Percentiles rank a stretch among this genome's conserved stretches.
Evolutionary conservation across 23 tunicate species (phyloP).

Genomic region (Halocynthia roretzi): DNA sequence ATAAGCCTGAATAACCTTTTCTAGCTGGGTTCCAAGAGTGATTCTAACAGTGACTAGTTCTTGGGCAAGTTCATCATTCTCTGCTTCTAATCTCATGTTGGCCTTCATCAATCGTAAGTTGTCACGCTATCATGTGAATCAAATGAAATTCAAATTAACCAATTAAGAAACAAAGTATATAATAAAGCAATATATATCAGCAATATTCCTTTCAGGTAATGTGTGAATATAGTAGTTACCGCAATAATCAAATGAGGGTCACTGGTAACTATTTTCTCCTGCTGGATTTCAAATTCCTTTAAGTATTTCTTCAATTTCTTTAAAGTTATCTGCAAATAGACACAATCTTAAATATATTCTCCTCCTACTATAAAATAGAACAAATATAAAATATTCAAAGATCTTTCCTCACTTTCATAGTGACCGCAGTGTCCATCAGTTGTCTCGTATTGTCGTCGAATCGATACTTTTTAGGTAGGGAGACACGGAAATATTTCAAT

Average conservation of each 20-base stretch:
- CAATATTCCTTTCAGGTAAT: background rate
- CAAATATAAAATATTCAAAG: no score
- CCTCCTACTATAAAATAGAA: no score
- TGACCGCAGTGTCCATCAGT: constrained; percentile 62
- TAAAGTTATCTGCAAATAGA: constrained; percentile 19
- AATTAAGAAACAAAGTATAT: background rate
- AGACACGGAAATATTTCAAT: constrained; percentile 81
- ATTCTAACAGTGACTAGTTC: constrained; percentile 43
- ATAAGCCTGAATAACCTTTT: constrained; percentile 22
- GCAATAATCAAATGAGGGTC: constrained; percentile 60
- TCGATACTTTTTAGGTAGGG: constrained; percentile 85
- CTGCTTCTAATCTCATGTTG: constrained; percentile 81
- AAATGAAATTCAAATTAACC: background rate
- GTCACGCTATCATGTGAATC: constrained; percentile 26
- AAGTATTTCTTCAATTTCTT: constrained; percentile 53
- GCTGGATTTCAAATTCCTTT: constrained; percentile 47
- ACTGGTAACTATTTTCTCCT: constrained; percentile 40
- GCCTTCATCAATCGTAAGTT: constrained; percentile 71
- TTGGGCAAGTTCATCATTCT: constrained; percentile 79
- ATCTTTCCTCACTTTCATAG: constrained; percentile 32
- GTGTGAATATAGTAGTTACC: constrained; percentile 17
- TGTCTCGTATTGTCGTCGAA: constrained; percentile 56
- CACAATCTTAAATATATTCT: no score
- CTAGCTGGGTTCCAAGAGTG: constrained; percentile 63
- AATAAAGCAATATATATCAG: background rate